Base-by-base conservation (phyloP, 2,113 vertebrate species). In the Phyllostomus discolor region DNA sequence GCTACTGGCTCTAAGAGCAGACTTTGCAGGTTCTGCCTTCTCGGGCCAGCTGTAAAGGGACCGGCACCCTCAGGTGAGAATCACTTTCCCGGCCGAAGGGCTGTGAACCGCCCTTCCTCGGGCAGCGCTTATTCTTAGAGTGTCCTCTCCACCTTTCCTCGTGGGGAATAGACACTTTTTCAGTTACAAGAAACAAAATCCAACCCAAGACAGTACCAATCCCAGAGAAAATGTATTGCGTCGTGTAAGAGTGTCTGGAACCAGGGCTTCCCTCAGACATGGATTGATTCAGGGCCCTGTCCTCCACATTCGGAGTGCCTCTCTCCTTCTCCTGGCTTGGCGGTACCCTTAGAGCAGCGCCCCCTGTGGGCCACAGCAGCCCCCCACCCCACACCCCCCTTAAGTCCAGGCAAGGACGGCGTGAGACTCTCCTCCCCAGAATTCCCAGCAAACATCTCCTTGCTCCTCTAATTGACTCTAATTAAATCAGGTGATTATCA, bases 1-100 rank as follows among this genome's bases (percentile, higher is more conserved):
- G 86, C n/a, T 94, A 88, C 76, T 50, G 75, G 50, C 50, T 84
- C 85, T 90, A 81, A 95, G 92, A 92, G 54, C 62, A 19, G 31
- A 67, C 5, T 10, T 59, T 28, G 16, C 48, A 73, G n/a, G 24
- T 50, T 62, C 48, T 43, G 76, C n/a, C 72, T 85, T 92, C 88
- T 92, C 22, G 2, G 8, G 43, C 87, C 75, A 81, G 91, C 85
- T 7, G 1, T 54, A 33, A 48, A 94, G 69, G 52, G 66, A 88
- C 84, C 75, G 69, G 52, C 7, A 24, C 75, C 59, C 87, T 87
- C 46, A 2, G 50, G 31, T 64, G 50, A 90, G 64, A 59, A 46
- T 20, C 38, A 0, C 50, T 69, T 87, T 89, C 86, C 70, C 4
- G 12, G 4, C 75, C 64, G 5, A 52, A 76, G 93, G 12, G 17